A percentile compares a stretch with the other conserved stretches of the same genome.
Conservation (phyloP, 2,113 vertebrate genomes). For the Theristicus caerulescens region DNA sequence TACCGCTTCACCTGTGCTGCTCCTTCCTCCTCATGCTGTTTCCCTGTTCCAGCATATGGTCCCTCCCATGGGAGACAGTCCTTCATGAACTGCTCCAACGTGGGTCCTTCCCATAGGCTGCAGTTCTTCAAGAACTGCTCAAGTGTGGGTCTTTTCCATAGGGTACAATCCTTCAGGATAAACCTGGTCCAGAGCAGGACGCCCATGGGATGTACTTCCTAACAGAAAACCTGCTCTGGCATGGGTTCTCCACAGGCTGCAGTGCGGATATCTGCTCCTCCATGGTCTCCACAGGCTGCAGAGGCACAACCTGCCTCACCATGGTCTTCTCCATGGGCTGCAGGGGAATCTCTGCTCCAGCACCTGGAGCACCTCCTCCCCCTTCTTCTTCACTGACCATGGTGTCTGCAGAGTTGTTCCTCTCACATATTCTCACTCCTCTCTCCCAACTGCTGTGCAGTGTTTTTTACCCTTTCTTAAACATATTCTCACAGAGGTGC, state of each 20-base stretch:
- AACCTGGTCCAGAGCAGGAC: neutral
- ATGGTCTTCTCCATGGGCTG: neutral
- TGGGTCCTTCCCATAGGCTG: neutral
- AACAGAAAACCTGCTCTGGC: neutral
- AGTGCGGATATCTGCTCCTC: neutral
- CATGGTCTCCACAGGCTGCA: no score
- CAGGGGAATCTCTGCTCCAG: neutral
- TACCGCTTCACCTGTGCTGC: neutral
- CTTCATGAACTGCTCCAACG: neutral
- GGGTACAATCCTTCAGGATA: neutral
- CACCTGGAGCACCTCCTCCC: neutral
- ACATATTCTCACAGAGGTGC: neutral
- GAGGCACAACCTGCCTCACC: no score
- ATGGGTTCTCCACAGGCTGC: neutral
- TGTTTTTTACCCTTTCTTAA: neutral
- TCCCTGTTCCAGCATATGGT: neutral
- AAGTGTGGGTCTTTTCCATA: neutral
- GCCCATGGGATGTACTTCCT: neutral
- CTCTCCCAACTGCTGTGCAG: neutral
- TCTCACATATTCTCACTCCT: neutral
- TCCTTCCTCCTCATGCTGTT: neutral
- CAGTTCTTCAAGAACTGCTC: neutral
- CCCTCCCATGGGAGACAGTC: neutral
- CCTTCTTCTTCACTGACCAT: neutral
- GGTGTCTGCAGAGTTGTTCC: neutral